Evolutionary conservation across 2,888 invertebrate genomes (phyloP).

Genomic region (Oxyscelio sp.): DNA sequence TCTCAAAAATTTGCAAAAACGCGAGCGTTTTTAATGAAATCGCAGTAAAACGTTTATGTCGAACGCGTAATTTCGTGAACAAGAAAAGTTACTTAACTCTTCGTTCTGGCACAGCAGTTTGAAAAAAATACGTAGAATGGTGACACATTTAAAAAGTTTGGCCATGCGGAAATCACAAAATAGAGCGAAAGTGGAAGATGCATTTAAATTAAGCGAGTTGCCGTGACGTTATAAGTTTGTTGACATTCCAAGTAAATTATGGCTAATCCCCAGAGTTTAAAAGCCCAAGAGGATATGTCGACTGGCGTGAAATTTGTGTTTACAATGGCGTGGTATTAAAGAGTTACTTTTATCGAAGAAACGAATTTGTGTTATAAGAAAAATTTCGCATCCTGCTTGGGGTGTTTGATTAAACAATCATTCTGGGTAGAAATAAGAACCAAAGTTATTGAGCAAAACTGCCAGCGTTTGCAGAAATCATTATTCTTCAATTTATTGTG

Average conservation of each 20-base stretch:
- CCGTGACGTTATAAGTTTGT: slow-evolving; percentile 80
- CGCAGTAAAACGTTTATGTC: slow-evolving; percentile 22
- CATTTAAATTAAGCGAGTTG: slow-evolving; percentile 73
- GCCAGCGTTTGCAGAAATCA: too few relatives aligned
- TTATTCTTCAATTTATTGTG: too few relatives aligned
- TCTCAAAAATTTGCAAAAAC: background rate
- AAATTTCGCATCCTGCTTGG: background rate
- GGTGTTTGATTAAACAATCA: background rate
- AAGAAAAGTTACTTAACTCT: slow-evolving; percentile 55
- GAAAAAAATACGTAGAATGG: slow-evolving; percentile 30
- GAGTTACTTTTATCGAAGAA: slow-evolving; percentile 37
- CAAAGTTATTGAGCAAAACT: too few relatives aligned
- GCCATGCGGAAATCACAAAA: slow-evolving; percentile 63
- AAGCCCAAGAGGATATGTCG: slow-evolving; percentile 76
- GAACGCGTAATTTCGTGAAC: slow-evolving; percentile 31
- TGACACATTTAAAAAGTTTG: slow-evolving; percentile 65
- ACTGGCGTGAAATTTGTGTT: slow-evolving; percentile 71
- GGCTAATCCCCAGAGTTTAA: slow-evolving; percentile 79
- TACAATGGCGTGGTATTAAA: slow-evolving; percentile 65
- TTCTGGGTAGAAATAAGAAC: too few relatives aligned
- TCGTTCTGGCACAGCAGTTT: slow-evolving; percentile 17
- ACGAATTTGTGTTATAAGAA: background rate
- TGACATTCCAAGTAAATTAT: slow-evolving; percentile 85
- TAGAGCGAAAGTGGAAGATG: slow-evolving; percentile 69
- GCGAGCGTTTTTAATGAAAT: slow-evolving; percentile 25